Evolutionary conservation across 2,113 vertebrate genomes (phyloP).

Genomic region (Balaeniceps rex): DNA sequence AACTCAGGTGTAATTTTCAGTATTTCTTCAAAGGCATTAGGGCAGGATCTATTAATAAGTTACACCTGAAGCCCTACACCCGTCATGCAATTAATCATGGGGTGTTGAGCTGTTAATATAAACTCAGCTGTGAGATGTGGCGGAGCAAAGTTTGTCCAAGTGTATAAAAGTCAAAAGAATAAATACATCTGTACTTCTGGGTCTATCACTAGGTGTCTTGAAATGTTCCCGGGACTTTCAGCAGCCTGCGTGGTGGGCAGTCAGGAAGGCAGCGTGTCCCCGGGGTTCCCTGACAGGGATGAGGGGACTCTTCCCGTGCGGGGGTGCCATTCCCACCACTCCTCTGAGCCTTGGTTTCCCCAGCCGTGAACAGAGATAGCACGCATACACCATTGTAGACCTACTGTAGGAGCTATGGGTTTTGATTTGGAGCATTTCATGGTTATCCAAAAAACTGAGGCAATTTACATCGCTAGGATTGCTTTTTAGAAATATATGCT

Average conservation of each 20-base stretch:
- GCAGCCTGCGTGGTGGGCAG: accelerated
- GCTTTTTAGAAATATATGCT: background rate
- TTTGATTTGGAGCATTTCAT: background rate
- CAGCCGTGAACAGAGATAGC: background rate
- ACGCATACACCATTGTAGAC: accelerated
- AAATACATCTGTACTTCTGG: background rate
- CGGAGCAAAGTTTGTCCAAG: background rate
- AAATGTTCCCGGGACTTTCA: accelerated
- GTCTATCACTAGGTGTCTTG: background rate
- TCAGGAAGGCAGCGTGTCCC: background rate
- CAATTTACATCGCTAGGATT: background rate
- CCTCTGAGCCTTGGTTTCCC: background rate
- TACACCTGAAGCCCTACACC: background rate
- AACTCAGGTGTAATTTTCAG: background rate
- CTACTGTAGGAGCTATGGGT: background rate
- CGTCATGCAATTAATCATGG: background rate
- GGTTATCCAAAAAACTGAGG: background rate
- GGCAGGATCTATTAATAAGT: background rate
- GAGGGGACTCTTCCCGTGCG: accelerated
- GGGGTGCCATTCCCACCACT: background rate
- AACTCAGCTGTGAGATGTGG: background rate
- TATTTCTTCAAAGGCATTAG: background rate
- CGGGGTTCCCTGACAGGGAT: accelerated
- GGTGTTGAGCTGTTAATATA: background rate
- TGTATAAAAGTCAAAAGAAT: background rate